Evolutionary conservation across 1,140 invertebrate species (phyloP).

Genomic region (Lepidurus arcticus): DNA sequence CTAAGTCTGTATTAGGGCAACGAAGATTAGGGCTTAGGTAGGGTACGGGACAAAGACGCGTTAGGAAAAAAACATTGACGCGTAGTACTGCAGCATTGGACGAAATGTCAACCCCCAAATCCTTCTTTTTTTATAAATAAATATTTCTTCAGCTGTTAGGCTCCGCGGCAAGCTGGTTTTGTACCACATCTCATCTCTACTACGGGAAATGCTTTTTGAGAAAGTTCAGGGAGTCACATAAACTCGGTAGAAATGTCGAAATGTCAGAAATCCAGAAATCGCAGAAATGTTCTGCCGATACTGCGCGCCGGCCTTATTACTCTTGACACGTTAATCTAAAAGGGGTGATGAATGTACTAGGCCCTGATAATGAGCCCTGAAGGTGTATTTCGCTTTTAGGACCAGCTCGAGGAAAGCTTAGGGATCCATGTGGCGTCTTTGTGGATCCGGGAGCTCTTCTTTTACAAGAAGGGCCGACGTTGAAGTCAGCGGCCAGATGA

Average conservation of each 20-base stretch:
- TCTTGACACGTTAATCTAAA: background rate
- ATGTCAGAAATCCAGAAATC: background rate
- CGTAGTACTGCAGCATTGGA: too few species aligned
- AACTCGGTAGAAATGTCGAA: background rate
- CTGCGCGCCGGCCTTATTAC: background rate
- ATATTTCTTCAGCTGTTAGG: too few species aligned
- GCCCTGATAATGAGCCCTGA: background rate
- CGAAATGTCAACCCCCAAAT: too few species aligned
- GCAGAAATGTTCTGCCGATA: background rate
- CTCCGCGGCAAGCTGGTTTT: too few species aligned
- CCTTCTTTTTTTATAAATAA: too few species aligned
- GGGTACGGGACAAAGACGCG: too few species aligned
- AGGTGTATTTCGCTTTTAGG: background rate
- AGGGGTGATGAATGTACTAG: background rate
- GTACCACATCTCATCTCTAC: too few species aligned
- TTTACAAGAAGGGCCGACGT: background rate
- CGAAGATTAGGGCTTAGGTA: too few species aligned
- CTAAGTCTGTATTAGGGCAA: too few species aligned
- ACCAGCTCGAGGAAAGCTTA: background rate
- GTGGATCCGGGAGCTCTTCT: background rate
- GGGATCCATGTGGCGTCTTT: background rate
- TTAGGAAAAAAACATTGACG: too few species aligned
- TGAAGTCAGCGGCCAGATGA: background rate
- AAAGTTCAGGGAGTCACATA: background rate
- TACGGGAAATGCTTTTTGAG: too few species aligned